These are phyloP conservation scores for Conger conger DNA, from an alignment of 2,113 vertebrate genomes.

Conservation along the genomic window DNA sequence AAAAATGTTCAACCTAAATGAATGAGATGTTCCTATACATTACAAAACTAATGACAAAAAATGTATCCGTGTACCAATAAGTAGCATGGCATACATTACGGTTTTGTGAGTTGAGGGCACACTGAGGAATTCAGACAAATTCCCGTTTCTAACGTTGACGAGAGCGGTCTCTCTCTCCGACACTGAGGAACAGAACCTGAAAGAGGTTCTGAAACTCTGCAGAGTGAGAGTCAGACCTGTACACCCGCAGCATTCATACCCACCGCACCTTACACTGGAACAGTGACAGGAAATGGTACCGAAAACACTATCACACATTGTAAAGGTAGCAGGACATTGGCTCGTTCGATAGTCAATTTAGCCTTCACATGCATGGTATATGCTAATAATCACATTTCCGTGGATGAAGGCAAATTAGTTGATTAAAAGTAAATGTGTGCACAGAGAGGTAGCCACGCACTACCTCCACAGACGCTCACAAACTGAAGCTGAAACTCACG, in stretches of 20 bases:
- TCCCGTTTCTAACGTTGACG: background rate
- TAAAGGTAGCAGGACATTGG: background rate
- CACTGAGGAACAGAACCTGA: background rate
- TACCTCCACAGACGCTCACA: background rate
- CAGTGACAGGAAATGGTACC: background rate
- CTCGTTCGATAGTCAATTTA: background rate
- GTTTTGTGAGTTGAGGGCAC: background rate
- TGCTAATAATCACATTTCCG: background rate
- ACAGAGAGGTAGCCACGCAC: background rate
- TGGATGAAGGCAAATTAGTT: background rate
- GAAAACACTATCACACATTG: background rate
- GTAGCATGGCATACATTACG: background rate
- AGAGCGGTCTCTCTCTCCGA: background rate
- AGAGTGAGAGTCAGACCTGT: background rate
- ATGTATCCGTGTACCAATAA: background rate
- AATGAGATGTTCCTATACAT: background rate
- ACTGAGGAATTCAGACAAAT: background rate
- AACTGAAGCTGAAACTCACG: constrained; percentile 52
- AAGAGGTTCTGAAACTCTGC: background rate
- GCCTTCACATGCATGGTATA: background rate
- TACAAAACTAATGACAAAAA: background rate
- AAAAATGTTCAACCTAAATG: background rate
- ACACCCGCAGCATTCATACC: background rate
- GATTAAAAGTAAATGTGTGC: background rate
- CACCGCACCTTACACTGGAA: background rate